Base-by-base conservation (phyloP, 2,888 invertebrate genomes). In the Plemyria rubiginata region DNA sequence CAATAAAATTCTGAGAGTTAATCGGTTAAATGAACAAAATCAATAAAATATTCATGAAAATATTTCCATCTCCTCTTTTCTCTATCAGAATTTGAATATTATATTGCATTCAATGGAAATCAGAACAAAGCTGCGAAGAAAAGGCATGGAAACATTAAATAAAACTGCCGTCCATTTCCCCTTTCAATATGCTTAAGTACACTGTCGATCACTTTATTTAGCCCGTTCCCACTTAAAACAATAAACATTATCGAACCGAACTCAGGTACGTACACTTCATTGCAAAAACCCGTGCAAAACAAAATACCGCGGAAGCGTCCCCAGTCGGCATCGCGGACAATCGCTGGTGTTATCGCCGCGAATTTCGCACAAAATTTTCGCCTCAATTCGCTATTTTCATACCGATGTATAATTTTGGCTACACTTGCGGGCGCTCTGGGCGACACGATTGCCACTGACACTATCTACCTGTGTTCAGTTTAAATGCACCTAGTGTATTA, bases 401-500 rank as follows among this genome's bases (percentile, higher is more conserved):
- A 52, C 65, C 76, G 71, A 72, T 73, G 75, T 81, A 79, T 80
- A 82, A 82, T 82, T 81, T 75, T 69, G 74, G 70, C 70, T 74
- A 73, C 79, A 80, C 78, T 77, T 79, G 78, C 68, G 71, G 71
- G 70, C 55, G 76, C 84, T 76, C 72, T 70, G 58, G 80, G 84
- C 81, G 60, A 74, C 70, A 64, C 80, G 79, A 80, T 83, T 84
- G 82, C 76, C 71, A 75, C 76, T 84, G 87, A 86, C 87, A 81
- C 79, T 87, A 88, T 88, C 87, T 79, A 78, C 77, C 79, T 76
- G 76, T 72, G 74, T 71, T 72, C 80, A 74, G 73, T 83, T 82
- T 82, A 83, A 84, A 83, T 84, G 82, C 81, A 81, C 76, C 71
- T 63, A 57, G 66, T 66, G 74, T 77, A 83, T 79, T 79, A 74